Evolutionary conservation across 2,113 vertebrate species (phyloP).

Genomic region (Blennius ocellaris): DNA sequence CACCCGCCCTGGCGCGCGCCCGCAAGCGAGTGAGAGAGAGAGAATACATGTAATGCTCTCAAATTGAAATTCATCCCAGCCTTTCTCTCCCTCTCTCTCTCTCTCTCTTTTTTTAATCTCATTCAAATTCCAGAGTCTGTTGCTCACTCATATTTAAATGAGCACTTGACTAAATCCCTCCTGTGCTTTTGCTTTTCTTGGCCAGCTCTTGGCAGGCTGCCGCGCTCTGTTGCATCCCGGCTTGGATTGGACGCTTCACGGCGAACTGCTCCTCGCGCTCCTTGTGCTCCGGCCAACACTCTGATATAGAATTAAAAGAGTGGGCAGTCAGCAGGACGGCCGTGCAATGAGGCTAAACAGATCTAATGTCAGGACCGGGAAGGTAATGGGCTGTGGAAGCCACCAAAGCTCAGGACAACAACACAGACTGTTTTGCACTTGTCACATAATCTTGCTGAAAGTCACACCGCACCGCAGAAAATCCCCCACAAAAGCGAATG

Average conservation of each 20-base stretch:
- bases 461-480: neutral
- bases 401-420: neutral
- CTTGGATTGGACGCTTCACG: slow-evolving; percentile 16
- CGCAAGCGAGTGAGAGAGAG: slow-evolving; percentile 8
- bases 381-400: slow-evolving; percentile 22
- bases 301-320: slow-evolving; percentile 55
- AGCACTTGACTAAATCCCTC: slow-evolving; percentile 69
- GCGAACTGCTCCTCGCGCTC: slow-evolving; percentile 44
- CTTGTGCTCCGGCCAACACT: slow-evolving; percentile 27
- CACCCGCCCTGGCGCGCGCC: neutral
- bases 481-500: neutral
- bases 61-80: slow-evolving; percentile 72
- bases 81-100: slow-evolving; percentile 47
- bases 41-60: slow-evolving; percentile 58
- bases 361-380: slow-evolving; percentile 10
- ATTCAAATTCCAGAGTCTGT: slow-evolving; percentile 72
- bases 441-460: neutral
- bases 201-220: slow-evolving; percentile 52
- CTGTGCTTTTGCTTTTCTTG: slow-evolving; percentile 53
- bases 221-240: slow-evolving; percentile 48
- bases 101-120: slow-evolving; percentile 67
- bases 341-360: slow-evolving; percentile 31
- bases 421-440: slow-evolving; percentile 9
- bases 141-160: slow-evolving; percentile 70
- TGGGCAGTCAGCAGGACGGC: slow-evolving; percentile 25